phyloP scores from a whole-genome alignment of 2,888 invertebrate genomes.

The Drosophila percnosoma region DNA sequence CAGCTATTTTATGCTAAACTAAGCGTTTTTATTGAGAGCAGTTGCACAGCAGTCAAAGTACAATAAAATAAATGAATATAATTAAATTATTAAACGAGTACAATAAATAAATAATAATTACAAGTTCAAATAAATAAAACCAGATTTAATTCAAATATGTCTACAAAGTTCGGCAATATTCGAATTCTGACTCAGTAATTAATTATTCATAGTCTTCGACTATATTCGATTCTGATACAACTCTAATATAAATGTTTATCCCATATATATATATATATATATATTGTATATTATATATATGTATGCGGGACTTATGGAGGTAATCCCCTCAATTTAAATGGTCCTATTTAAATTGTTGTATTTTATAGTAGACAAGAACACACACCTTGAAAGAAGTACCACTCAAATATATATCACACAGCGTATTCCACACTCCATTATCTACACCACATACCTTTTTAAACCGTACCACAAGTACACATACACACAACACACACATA shows the following conservation, averaged over 20 bases:
- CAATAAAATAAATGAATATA: neutral
- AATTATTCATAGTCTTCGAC: neutral
- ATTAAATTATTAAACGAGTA: neutral
- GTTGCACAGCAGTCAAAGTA: neutral
- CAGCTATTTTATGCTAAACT: too few species aligned
- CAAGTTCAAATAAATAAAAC: neutral
- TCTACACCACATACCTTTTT: neutral
- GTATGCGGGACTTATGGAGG: neutral
- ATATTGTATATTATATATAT: neutral
- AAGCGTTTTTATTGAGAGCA: neutral
- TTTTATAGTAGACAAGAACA: neutral
- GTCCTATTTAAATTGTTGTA: neutral
- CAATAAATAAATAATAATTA: neutral
- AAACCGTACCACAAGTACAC: neutral
- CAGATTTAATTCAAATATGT: neutral
- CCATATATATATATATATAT: neutral
- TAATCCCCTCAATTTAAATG: neutral
- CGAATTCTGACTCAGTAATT: neutral
- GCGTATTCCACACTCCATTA: neutral
- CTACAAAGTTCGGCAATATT: neutral
- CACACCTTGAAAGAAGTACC: neutral
- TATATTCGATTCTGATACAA: neutral
- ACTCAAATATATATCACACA: too few species aligned
- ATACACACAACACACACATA: neutral
- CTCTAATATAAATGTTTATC: conserved; percentile 12